A percentile compares a stretch with the other conserved stretches of the same genome.
phyloP scores from a whole-genome alignment of 2,797 vertebrate species.

The Pogoniulus pusillus region DNA sequence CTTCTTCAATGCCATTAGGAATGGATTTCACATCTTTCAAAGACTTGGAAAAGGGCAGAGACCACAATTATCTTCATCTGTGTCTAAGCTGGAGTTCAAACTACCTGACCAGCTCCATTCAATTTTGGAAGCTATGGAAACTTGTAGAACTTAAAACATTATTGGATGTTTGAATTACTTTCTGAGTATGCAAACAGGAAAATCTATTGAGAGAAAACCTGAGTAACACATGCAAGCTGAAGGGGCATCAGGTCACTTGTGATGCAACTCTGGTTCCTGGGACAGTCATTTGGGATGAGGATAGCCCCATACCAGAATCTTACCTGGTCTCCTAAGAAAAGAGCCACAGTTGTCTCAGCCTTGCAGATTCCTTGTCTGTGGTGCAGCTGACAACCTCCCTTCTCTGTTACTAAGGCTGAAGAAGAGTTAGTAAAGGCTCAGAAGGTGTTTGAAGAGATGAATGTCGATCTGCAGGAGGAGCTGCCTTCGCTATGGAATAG shows the following conservation, averaged over 20 bases:
- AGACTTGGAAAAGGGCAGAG: not conserved
- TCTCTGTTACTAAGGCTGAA: slow-evolving; percentile 85
- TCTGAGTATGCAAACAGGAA: not conserved
- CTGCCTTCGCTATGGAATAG: slow-evolving; percentile 98
- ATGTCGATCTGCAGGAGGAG: slow-evolving; percentile 95
- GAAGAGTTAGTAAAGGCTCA: slow-evolving; percentile 96
- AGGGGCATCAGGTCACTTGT: not conserved
- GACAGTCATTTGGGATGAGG: not conserved
- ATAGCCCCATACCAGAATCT: not conserved
- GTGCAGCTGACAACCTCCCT: slow-evolving; percentile 13
- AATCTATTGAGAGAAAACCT: not conserved
- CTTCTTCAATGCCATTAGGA: not conserved
- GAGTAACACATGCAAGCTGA: not conserved
- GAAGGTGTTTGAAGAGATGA: slow-evolving; percentile 99
- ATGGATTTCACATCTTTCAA: not conserved
- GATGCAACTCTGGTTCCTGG: not conserved
- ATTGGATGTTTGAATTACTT: not conserved
- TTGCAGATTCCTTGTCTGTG: not conserved
- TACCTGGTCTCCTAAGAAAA: not conserved
- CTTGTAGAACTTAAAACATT: not conserved
- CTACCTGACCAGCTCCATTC: not conserved
- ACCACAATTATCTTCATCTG: not conserved
- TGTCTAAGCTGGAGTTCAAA: not conserved
- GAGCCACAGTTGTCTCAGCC: not conserved
- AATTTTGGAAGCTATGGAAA: not conserved